Evolutionary conservation across 2,888 invertebrate genomes (phyloP), one percentile per base, ranked within the genome.

Genomic region (Xestia rhomboidea): DNA sequence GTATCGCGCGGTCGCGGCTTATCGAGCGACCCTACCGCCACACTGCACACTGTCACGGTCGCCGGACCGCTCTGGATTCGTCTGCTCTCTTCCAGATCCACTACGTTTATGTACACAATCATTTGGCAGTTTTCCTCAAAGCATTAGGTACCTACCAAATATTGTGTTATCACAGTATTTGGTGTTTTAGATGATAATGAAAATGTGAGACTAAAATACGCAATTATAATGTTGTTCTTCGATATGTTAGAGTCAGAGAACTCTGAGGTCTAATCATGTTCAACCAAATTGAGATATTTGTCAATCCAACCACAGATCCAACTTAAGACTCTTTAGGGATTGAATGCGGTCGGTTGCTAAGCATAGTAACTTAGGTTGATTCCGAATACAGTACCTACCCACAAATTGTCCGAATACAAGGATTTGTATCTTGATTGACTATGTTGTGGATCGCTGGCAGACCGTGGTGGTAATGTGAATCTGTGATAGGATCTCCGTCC

Each of bases 21-120:
- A 82, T 84, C 85, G 76, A 41, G 54, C 77, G 70, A 64, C 83
- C 46, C 64, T 62, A 46, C 54, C 27, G 68, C 49, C 34, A 34
- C 34, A 34, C 34, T 34, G 34, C 34, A n/a, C 84, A 41, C 60
- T 41, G 80, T 15, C 70, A 64, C n/a, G 30, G 73, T 21, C 63
- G 30, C 79, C 46, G 68, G 60, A 54, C 60, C 38, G 18, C 79
- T 70, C 57, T 44, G 49, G 46, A 62, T 62, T 54, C 62, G 15
- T 76, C 75, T 60, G 34, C 64, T 18, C n/a, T 69, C 41, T 18
- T 15, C 46, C 77, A 62, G 68, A 62, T 46, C 51, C 49, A 15
- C 41, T 10, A 49, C 34, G 15, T 15, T 34, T 30, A 41, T 62
- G 54, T 49, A 18, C 46, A 66, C 62, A 68, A 38, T 66, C 3